phyloP scores from a whole-genome alignment of 2,888 invertebrate genomes.

The Sepiola atlantica region DNA sequence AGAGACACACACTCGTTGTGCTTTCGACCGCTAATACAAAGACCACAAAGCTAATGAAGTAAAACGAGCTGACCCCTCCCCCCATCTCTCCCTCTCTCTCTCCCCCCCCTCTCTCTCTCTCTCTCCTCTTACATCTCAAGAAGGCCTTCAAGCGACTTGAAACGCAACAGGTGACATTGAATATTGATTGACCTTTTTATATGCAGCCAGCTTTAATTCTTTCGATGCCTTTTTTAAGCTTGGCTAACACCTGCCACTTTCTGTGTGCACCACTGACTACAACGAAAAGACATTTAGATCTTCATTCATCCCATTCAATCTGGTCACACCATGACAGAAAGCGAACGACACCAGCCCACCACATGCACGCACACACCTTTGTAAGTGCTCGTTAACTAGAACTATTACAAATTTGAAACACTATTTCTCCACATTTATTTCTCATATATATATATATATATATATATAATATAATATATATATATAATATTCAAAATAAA shows the following conservation, averaged over 20 bases:
- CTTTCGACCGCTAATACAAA: background rate
- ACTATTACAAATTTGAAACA: no score
- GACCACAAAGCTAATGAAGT: constrained; percentile 19
- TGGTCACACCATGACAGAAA: background rate
- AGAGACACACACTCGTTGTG: background rate
- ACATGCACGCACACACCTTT: background rate
- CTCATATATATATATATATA: no score
- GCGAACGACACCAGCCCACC: background rate
- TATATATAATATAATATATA: no score
- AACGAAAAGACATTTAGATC: background rate
- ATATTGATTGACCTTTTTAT: background rate
- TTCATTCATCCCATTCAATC: background rate
- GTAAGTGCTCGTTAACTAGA: no score
- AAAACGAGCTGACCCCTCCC: background rate
- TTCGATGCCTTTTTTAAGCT: background rate
- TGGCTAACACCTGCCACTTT: constrained; percentile 4
- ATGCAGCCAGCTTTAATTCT: background rate
- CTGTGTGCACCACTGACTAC: background rate
- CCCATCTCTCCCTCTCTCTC: no score
- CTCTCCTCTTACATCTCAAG: background rate
- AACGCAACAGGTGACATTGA: background rate
- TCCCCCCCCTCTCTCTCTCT: no score
- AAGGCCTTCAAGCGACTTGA: background rate
- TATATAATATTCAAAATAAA: no score
- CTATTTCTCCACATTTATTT: no score